A percentile compares a stretch with the other conserved stretches of the same genome.
These are phyloP conservation scores for Triplophysa tibetana DNA, from an alignment of 2,113 vertebrate species.

Conservation along the genomic window DNA sequence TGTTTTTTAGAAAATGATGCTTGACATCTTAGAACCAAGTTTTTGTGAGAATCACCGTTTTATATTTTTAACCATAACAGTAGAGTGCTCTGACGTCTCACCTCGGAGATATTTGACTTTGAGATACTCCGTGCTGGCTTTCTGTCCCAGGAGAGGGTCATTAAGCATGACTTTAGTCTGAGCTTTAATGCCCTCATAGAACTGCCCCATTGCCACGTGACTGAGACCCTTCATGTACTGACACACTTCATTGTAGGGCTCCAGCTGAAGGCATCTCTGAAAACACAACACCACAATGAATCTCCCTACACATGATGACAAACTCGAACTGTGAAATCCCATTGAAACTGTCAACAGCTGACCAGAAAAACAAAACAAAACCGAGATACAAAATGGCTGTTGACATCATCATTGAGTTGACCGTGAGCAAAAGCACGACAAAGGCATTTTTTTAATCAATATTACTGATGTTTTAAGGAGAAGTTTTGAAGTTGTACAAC, in stretches of 20 bases:
- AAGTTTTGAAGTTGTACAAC: slow-evolving; percentile 1
- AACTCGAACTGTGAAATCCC: not conserved
- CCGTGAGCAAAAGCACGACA: too few species aligned
- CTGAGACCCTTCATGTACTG: slow-evolving; percentile 98
- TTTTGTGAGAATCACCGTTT: too few species aligned
- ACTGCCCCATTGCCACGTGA: slow-evolving; percentile 96
- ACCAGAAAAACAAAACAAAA: not conserved
- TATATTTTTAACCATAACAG: too few species aligned
- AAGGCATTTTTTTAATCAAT: not conserved
- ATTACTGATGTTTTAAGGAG: not conserved
- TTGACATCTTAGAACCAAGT: too few species aligned
- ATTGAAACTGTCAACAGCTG: not conserved
- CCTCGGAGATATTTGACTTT: slow-evolving; percentile 98
- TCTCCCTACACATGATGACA: not conserved
- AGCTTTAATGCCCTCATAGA: slow-evolving; percentile 98
- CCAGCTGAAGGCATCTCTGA: slow-evolving; percentile 91
- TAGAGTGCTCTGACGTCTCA: slow-evolving; percentile 56
- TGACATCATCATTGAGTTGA: not conserved
- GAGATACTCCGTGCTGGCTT: slow-evolving; percentile 94
- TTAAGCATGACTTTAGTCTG: slow-evolving; percentile 99
- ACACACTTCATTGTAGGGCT: slow-evolving; percentile 96
- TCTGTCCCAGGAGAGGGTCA: slow-evolving; percentile 93
- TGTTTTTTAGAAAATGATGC: too few species aligned
- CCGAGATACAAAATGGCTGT: not conserved
- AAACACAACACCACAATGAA: not conserved